These are phyloP conservation scores for Rynchops niger DNA, from an alignment of 2,113 vertebrate species.

Conservation along the genomic window DNA sequence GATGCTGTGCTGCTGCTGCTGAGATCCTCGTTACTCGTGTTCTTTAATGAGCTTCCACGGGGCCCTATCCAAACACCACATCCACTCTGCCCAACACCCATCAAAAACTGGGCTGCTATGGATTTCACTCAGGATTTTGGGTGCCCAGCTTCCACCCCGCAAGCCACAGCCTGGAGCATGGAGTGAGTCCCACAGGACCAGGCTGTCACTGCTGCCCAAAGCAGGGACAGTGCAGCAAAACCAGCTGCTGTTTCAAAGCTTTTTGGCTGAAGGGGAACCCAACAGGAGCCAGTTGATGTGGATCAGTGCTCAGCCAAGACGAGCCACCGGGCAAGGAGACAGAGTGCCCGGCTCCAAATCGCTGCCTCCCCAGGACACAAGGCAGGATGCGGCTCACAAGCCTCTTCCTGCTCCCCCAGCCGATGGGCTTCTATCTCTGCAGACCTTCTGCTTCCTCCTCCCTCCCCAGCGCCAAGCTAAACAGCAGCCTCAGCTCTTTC, in stretches of 20 bases:
- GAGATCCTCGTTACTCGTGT: not conserved
- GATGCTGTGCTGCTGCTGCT: not conserved
- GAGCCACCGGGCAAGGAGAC: not conserved
- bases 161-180: fast-evolving
- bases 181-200: fast-evolving
- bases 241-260: not conserved
- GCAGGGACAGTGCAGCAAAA: not conserved
- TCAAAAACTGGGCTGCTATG: not conserved
- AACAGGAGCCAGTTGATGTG: fast-evolving
- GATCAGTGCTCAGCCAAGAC: not conserved
- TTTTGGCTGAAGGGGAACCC: not conserved
- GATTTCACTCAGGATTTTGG: not conserved
- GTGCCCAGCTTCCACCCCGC: not conserved
- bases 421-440: constrained; percentile 68
- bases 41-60: not conserved
- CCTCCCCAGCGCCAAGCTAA: constrained; percentile 63
- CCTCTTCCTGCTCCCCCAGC: constrained; percentile 68
- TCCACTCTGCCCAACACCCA: not conserved
- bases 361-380: not conserved
- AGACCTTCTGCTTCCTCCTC: constrained; percentile 79
- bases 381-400: constrained; percentile 64
- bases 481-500: constrained; percentile 46
- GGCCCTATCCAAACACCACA: not conserved
- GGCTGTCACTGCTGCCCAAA: not conserved
- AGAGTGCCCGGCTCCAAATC: not conserved